phyloP scores from a whole-genome alignment of 2,797 vertebrate species.

The Eleutherodactylus coqui region DNA sequence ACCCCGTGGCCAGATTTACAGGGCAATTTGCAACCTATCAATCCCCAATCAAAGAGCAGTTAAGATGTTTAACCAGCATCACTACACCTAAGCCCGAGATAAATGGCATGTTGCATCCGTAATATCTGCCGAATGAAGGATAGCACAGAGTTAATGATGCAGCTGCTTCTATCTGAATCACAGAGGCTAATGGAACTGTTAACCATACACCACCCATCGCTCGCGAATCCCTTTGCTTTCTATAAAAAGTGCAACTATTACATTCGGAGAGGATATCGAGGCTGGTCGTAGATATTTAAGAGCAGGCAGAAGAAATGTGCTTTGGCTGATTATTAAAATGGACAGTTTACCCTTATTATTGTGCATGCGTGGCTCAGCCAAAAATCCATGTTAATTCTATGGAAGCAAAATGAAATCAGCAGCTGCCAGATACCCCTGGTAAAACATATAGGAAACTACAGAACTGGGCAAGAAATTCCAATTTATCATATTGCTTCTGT shows the following conservation, averaged over 20 bases:
- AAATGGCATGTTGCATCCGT: conserved; percentile 46
- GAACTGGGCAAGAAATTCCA: background rate
- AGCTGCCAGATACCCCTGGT: background rate
- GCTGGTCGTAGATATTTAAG: background rate
- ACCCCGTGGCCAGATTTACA: conserved; percentile 19
- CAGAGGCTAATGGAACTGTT: conserved; percentile 19
- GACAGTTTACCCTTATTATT: background rate
- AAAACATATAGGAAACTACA: background rate
- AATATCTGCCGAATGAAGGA: conserved; percentile 27
- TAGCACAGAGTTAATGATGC: conserved; percentile 45
- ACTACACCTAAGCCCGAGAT: conserved; percentile 36
- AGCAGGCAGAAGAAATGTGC: background rate
- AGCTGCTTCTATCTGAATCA: conserved; percentile 31
- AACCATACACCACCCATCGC: background rate
- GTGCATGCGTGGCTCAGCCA: no score
- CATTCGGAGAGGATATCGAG: background rate
- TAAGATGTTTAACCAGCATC: conserved; percentile 50
- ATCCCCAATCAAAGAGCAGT: conserved; percentile 36
- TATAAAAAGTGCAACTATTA: background rate
- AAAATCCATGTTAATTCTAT: background rate
- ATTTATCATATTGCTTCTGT: background rate
- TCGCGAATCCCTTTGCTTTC: background rate
- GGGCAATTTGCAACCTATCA: conserved; percentile 39
- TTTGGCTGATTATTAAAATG: background rate
- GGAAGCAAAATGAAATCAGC: background rate